Percentiles rank a stretch among this genome's conserved stretches.
Evolutionary conservation across 2,797 vertebrate species (phyloP).

Genomic region (Prionace glauca): DNA sequence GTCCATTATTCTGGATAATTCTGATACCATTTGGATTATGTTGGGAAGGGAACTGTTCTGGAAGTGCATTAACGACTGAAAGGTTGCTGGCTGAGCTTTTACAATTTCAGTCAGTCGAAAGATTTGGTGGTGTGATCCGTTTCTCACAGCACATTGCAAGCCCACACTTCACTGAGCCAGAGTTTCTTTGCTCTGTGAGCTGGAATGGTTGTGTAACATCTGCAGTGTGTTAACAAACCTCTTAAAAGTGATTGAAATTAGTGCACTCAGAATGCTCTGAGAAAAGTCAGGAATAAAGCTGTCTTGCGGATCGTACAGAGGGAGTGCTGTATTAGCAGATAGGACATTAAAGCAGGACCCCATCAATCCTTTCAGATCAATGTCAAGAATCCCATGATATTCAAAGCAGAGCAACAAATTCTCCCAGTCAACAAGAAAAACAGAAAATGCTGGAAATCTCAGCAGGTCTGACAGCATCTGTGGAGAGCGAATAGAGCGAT

Average conservation of each 20-base stretch:
- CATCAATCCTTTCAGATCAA: neutral
- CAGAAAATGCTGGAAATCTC: too few species aligned
- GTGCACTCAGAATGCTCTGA: neutral
- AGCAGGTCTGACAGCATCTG: too few species aligned
- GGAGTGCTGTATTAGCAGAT: neutral
- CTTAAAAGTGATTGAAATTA: neutral
- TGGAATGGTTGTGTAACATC: neutral
- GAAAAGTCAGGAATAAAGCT: neutral
- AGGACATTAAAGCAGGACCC: neutral
- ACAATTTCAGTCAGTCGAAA: neutral
- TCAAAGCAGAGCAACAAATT: neutral
- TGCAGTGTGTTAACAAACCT: neutral
- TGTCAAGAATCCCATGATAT: neutral
- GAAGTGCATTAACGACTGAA: neutral
- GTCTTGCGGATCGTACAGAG: neutral
- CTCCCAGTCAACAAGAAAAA: neutral
- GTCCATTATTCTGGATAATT: too few species aligned
- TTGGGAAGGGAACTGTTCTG: neutral
- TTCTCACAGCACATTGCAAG: neutral
- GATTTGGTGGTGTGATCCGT: neutral
- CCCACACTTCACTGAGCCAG: neutral
- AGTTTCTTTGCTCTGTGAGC: neutral
- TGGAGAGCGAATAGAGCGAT: too few species aligned
- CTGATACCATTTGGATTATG: neutral
- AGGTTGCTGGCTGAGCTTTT: neutral